phyloP scores from a whole-genome alignment of 2,797 vertebrate species.

The Gymnodraco acuticeps region DNA sequence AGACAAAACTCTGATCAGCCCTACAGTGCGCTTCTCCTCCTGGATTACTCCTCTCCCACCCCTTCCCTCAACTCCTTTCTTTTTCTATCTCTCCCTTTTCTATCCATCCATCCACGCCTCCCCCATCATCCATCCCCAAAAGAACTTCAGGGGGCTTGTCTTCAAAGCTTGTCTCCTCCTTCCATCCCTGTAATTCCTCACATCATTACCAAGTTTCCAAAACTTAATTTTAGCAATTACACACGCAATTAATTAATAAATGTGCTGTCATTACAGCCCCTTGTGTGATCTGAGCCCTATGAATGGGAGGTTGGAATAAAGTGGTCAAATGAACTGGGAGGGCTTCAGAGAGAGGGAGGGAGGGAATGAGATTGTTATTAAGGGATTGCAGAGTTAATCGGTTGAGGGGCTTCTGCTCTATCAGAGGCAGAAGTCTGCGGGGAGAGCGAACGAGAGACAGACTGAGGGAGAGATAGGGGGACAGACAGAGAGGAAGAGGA shows the following conservation, averaged over 20 bases:
- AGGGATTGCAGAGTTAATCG: conserved; percentile 83
- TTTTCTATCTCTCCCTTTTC: conserved; percentile 64
- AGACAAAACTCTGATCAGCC: conserved; percentile 83
- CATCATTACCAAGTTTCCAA: conserved; percentile 89
- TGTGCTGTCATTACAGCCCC: conserved; percentile 89
- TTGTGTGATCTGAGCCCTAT: conserved; percentile 83
- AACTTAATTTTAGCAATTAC: conserved; percentile 92
- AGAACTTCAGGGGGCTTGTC: conserved; percentile 72
- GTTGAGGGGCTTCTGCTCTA: conserved; percentile 71
- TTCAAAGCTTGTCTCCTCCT: conserved; percentile 75
- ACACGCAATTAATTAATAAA: conserved; percentile 91
- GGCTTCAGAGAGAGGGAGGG: conserved; percentile 70
- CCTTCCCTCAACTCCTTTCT: conserved; percentile 49
- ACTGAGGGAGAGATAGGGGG: conserved; percentile 61
- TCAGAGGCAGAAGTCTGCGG: conserved; percentile 73
- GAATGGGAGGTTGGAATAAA: conserved; percentile 81
- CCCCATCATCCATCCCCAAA: conserved; percentile 67
- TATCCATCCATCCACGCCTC: conserved; percentile 71
- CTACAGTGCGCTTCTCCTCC: conserved; percentile 67
- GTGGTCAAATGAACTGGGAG: conserved; percentile 82
- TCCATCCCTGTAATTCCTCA: conserved; percentile 85
- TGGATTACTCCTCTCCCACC: conserved; percentile 78
- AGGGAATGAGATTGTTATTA: conserved; percentile 81
- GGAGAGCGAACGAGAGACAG: conserved; percentile 65
- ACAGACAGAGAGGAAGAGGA: conserved; percentile 35